A percentile compares a stretch with the other conserved stretches of the same genome.
Conservation (phyloP, 1,140 invertebrate genomes). For the Oreohelix idahoensis region DNA sequence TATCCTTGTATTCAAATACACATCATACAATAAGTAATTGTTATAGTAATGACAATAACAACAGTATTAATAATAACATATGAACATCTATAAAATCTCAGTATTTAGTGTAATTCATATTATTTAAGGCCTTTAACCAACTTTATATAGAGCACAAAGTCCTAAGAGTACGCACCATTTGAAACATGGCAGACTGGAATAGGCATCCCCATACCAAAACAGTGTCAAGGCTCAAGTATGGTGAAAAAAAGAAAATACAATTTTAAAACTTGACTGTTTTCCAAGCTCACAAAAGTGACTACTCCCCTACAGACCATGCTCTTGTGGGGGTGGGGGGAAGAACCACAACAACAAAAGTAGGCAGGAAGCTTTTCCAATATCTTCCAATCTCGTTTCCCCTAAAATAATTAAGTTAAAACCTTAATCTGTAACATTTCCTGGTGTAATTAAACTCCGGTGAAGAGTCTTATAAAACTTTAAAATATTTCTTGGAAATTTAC, state of each 20-base stretch:
- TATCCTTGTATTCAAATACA: conserved; percentile 11
- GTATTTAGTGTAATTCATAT: background rate
- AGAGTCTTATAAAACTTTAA: background rate
- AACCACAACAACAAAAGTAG: background rate
- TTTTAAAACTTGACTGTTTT: no score
- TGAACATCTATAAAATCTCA: conserved; percentile 6
- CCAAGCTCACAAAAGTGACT: background rate
- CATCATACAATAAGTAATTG: background rate
- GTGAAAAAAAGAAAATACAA: no score
- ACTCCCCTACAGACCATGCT: background rate
- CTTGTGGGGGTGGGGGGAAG: background rate
- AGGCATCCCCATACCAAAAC: background rate
- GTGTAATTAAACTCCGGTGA: background rate
- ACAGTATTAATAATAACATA: conserved; percentile 15
- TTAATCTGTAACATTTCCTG: background rate
- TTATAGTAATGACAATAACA: conserved; percentile 12
- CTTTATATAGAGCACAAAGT: background rate
- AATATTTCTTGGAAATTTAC: background rate
- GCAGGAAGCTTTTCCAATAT: background rate
- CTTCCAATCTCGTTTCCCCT: background rate
- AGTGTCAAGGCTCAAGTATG: background rate
- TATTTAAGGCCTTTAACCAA: conserved; percentile 23
- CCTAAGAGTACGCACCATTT: conserved; percentile 26
- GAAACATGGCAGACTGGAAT: background rate
- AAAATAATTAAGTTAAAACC: background rate